These are phyloP conservation scores for Ruditapes philippinarum DNA, from an alignment of 1,140 invertebrate genomes.

Conservation along the genomic window DNA sequence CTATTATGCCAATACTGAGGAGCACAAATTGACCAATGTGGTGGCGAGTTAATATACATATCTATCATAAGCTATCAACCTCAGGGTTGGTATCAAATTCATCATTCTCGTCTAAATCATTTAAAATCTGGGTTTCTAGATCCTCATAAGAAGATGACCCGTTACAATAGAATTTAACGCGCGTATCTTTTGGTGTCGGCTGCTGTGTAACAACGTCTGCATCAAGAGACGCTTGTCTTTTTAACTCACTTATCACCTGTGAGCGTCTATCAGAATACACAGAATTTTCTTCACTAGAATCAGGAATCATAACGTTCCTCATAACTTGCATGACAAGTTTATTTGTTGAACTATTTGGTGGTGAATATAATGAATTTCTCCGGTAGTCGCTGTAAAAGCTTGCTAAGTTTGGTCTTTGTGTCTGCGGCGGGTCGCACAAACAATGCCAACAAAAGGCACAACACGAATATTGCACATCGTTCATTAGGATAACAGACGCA, in stretches of 20 bases:
- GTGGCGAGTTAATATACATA: no score
- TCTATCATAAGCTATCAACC: neutral
- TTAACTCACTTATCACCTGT: conserved; percentile 9
- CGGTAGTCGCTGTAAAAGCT: conserved; percentile 29
- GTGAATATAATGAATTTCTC: conserved; percentile 3
- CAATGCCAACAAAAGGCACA: conserved; percentile 80
- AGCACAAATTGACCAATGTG: no score
- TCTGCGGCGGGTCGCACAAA: conserved; percentile 78
- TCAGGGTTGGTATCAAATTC: neutral
- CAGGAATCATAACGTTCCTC: neutral
- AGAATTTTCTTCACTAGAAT: neutral
- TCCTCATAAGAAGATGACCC: neutral
- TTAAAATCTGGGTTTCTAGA: neutral
- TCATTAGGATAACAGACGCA: conserved; percentile 23
- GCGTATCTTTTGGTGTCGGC: neutral
- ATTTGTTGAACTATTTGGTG: neutral
- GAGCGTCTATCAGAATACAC: neutral
- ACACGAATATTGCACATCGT: conserved; percentile 71
- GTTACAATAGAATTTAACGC: neutral
- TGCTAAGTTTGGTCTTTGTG: neutral
- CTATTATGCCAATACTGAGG: no score
- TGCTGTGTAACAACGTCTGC: neutral
- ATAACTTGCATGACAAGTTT: conserved; percentile 6
- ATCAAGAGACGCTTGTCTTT: conserved; percentile 29
- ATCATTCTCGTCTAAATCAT: neutral